These are phyloP conservation scores for Dascyllus trimaculatus DNA, from an alignment of 2,113 vertebrate species.

Conservation along the genomic window DNA sequence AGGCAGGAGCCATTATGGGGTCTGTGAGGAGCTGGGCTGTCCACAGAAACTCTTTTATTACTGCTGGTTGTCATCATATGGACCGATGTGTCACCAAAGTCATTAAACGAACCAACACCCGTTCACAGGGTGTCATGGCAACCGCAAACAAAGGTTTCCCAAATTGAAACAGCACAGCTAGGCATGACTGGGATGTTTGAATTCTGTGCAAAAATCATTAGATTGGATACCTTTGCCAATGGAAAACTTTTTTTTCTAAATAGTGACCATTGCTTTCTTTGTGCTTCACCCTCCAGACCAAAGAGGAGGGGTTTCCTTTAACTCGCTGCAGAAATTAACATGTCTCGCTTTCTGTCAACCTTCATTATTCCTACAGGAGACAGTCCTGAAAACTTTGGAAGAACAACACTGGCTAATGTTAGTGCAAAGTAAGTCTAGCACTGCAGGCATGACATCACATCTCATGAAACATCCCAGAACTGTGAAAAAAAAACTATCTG, in stretches of 20 bases:
- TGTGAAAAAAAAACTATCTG: background rate
- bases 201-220: conserved; percentile 47
- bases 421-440: conserved; percentile 89
- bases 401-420: conserved; percentile 96
- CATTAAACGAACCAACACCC: conserved; percentile 62
- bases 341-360: conserved; percentile 56
- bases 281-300: conserved; percentile 43
- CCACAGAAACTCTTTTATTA: conserved; percentile 64
- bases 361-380: conserved; percentile 86
- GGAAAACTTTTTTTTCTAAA: conserved; percentile 34
- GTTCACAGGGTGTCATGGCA: conserved; percentile 58
- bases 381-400: conserved; percentile 92
- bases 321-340: conserved; percentile 42
- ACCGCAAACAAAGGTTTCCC: conserved; percentile 63
- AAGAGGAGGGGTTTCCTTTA: conserved; percentile 39
- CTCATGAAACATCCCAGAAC: conserved; percentile 47
- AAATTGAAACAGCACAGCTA: conserved; percentile 45
- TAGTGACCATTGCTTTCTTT: conserved; percentile 51
- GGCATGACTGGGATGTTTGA: conserved; percentile 35
- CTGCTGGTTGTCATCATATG: conserved; percentile 66
- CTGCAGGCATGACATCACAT: conserved; percentile 39
- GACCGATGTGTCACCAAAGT: conserved; percentile 60
- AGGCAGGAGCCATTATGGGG: conserved; percentile 48
- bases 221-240: background rate
- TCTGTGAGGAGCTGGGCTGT: conserved; percentile 35